Conservation (phyloP, 1,140 invertebrate species). For the Nasonia longicornis region DNA sequence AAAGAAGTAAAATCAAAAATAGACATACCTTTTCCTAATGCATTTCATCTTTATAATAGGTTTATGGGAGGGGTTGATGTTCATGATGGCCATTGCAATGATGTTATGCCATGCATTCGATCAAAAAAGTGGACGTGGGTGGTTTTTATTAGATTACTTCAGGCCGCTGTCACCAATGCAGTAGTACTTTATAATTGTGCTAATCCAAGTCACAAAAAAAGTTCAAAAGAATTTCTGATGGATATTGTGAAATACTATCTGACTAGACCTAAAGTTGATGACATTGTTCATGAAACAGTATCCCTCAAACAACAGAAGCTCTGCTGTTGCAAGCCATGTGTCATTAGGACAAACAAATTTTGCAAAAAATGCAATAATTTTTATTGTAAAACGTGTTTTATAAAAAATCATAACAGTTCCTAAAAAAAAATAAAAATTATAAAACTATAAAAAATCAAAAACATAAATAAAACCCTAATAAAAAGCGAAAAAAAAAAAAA, state of each 20-base stretch:
- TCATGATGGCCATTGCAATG: slow-evolving; percentile 47
- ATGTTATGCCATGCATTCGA: slow-evolving; percentile 45
- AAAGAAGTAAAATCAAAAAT: slow-evolving; percentile 33
- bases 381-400: too few species aligned
- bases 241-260: slow-evolving; percentile 5
- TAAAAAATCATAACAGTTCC: too few species aligned
- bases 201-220: slow-evolving; percentile 4
- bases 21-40: slow-evolving; percentile 32
- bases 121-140: slow-evolving; percentile 51
- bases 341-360: too few species aligned
- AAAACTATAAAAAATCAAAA: slow-evolving; percentile 5
- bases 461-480: slow-evolving; percentile 20
- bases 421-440: too few species aligned
- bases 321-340: too few species aligned
- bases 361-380: too few species aligned
- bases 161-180: background rate
- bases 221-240: slow-evolving; percentile 2
- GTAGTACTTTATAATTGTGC: slow-evolving; percentile 13
- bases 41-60: slow-evolving; percentile 34
- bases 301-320: too few species aligned
- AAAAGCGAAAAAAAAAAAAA: slow-evolving; percentile 16
- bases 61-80: slow-evolving; percentile 49
- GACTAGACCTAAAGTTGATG: slow-evolving; percentile 4
- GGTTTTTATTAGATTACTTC: slow-evolving; percentile 39
- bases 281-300: background rate